phyloP scores from a whole-genome alignment of 2,113 vertebrate species.

The Myotis davidii region DNA sequence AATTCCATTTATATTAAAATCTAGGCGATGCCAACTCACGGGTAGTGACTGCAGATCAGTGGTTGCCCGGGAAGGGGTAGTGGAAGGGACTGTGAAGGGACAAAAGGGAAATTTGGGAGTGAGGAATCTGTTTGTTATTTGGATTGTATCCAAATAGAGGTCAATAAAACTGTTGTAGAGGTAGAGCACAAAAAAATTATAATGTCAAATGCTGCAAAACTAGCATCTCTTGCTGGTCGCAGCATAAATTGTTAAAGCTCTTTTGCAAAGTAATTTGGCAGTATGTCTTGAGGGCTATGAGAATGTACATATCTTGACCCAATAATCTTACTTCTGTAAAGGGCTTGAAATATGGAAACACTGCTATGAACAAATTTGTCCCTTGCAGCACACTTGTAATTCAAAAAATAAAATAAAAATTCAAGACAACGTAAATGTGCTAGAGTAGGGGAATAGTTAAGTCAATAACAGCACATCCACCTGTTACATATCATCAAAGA shows the following conservation, averaged over 20 bases:
- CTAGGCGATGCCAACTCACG: not conserved
- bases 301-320: not conserved
- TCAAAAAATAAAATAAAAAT: not conserved
- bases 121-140: not conserved
- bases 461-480: not conserved
- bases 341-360: constrained; percentile 3
- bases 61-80: not conserved
- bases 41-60: not conserved
- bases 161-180: not conserved
- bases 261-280: constrained; percentile 33
- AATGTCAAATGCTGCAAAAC: constrained; percentile 32
- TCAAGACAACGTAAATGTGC: not conserved
- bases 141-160: not conserved
- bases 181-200: not conserved
- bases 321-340: constrained; percentile 21
- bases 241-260: not conserved
- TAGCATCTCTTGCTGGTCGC: not conserved
- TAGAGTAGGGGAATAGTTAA: not conserved
- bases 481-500: not conserved
- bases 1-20: not conserved
- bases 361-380: constrained; percentile 2
- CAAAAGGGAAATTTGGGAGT: not conserved
- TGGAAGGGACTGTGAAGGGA: not conserved
- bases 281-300: not conserved
- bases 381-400: constrained; percentile 33